These are phyloP conservation scores for Podocnemis expansa DNA, from an alignment of 2,113 vertebrate species.

Conservation along the genomic window DNA sequence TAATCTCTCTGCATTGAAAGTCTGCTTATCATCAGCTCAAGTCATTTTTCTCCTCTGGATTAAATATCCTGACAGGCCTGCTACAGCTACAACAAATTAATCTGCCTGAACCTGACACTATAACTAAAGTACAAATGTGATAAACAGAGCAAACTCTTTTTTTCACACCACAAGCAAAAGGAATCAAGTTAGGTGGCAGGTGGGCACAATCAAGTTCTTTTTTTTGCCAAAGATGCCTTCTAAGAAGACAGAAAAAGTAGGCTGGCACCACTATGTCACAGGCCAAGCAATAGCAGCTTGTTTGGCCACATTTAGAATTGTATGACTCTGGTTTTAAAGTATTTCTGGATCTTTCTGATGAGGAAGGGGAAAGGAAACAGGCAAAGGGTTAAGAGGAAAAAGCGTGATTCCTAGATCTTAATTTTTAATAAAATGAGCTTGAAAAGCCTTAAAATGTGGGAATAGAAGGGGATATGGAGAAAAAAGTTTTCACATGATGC, in stretches of 20 bases:
- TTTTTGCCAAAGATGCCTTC: slow-evolving; percentile 23
- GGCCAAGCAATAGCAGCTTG: slow-evolving; percentile 17
- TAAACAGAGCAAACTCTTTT: slow-evolving; percentile 59
- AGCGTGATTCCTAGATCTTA: not conserved
- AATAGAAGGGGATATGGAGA: not conserved
- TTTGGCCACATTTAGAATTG: slow-evolving; percentile 8
- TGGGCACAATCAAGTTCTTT: slow-evolving; percentile 25
- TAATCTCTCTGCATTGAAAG: slow-evolving; percentile 64
- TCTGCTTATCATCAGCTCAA: slow-evolving; percentile 61
- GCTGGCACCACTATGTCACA: not conserved
- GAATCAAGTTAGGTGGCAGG: slow-evolving; percentile 44
- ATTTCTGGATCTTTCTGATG: slow-evolving; percentile 1
- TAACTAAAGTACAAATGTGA: slow-evolving; percentile 60
- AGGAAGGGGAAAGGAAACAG: slow-evolving; percentile 1
- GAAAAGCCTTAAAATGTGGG: slow-evolving; percentile 25
- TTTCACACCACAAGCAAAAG: slow-evolving; percentile 19
- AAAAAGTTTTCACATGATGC: slow-evolving; percentile 13
- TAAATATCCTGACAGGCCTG: slow-evolving; percentile 56
- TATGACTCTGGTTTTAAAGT: not conserved
- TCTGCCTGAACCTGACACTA: slow-evolving; percentile 58
- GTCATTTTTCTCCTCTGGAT: slow-evolving; percentile 64
- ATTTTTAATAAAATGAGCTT: not conserved
- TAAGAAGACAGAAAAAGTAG: not conserved
- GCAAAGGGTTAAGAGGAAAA: slow-evolving; percentile 20
- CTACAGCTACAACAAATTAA: slow-evolving; percentile 63